phyloP scores from a whole-genome alignment of 2,888 invertebrate species.

The Rhagophthalmus giganteus region DNA sequence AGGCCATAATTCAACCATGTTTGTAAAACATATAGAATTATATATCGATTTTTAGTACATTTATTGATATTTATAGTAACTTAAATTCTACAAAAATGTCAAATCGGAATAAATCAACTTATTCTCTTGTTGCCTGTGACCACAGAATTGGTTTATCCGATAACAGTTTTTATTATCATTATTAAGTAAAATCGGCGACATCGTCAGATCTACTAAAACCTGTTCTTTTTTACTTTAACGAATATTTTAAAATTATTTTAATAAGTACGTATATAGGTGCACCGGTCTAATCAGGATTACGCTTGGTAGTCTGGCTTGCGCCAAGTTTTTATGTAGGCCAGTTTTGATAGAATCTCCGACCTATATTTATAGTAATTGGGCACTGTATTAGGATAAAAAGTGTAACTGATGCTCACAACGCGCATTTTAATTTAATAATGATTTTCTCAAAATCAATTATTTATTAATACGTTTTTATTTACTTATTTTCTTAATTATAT shows the following conservation, averaged over 20 bases:
- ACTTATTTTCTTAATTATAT: not conserved
- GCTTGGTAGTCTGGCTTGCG: slow-evolving; percentile 9
- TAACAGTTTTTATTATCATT: too few relatives aligned
- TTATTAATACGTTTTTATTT: too few relatives aligned
- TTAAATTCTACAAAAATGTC: too few relatives aligned
- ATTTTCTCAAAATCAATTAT: too few relatives aligned
- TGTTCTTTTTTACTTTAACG: slow-evolving; percentile 6
- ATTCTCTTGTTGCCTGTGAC: not conserved
- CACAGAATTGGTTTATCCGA: too few relatives aligned
- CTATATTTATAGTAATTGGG: slow-evolving; percentile 28
- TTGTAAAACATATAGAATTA: too few relatives aligned
- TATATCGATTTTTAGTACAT: too few relatives aligned
- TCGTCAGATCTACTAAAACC: too few relatives aligned
- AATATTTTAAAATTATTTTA: slow-evolving; percentile 20
- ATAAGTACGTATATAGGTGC: slow-evolving; percentile 24
- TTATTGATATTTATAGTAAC: too few relatives aligned
- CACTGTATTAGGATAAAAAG: slow-evolving; percentile 13
- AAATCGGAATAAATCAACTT: too few relatives aligned
- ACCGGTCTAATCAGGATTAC: slow-evolving; percentile 28
- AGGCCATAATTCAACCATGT: too few relatives aligned
- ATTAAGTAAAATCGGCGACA: too few relatives aligned
- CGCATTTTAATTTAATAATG: not conserved
- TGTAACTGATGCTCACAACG: not conserved
- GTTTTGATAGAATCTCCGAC: slow-evolving; percentile 25
- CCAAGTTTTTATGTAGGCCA: slow-evolving; percentile 20